These are phyloP conservation scores for Atethmia centrago DNA, from an alignment of 2,888 invertebrate species.

Conservation along the genomic window DNA sequence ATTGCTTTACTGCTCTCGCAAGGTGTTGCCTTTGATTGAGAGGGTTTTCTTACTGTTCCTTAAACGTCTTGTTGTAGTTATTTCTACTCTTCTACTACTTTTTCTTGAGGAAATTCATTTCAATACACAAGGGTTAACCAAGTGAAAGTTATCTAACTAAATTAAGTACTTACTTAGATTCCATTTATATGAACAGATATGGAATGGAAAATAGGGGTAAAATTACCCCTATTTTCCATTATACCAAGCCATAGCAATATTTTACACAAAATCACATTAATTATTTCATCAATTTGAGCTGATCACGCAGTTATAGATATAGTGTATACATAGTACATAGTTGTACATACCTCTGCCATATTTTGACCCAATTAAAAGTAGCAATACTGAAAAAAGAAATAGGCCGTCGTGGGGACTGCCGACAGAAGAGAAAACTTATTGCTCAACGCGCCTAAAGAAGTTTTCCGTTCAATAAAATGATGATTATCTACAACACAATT, in stretches of 20 bases:
- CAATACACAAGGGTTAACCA: no score
- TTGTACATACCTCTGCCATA: background rate
- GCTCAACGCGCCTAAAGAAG: no score
- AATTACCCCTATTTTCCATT: background rate
- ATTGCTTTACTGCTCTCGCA: constrained; percentile 38
- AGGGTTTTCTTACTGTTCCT: background rate
- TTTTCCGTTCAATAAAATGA: no score
- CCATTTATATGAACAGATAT: background rate
- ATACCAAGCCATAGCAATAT: background rate
- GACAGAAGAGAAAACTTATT: no score
- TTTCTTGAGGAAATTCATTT: no score
- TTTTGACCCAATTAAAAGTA: background rate
- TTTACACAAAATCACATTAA: background rate
- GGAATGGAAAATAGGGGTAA: background rate
- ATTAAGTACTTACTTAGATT: background rate
- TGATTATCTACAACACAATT: no score
- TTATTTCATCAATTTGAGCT: background rate
- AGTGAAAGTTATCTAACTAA: background rate
- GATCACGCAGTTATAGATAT: background rate
- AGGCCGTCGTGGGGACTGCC: no score
- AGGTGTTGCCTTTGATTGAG: constrained; percentile 15
- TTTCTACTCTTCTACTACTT: background rate
- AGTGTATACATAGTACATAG: background rate
- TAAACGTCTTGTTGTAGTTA: background rate
- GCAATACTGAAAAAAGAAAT: background rate